Percentiles rank a stretch among this genome's conserved stretches.
These are phyloP conservation scores for Marmota flaviventris DNA, from an alignment of 2,113 vertebrate species.

Conservation along the genomic window DNA sequence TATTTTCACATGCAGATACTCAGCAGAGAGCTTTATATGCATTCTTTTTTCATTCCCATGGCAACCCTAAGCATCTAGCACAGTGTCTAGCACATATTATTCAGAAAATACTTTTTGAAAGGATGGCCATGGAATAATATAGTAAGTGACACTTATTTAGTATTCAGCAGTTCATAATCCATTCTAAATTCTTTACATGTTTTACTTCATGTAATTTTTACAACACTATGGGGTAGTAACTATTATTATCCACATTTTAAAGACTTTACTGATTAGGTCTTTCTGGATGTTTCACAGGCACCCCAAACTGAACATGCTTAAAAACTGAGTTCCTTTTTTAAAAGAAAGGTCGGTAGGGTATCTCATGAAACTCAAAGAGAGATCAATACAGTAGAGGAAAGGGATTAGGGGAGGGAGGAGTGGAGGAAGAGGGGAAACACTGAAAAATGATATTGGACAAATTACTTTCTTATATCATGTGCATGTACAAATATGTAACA, in stretches of 20 bases:
- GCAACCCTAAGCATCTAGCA: not conserved
- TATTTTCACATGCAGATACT: not conserved
- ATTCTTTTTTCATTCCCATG: conserved; percentile 32
- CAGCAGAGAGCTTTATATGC: not conserved
- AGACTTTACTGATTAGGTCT: not conserved
- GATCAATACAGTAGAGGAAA: no score
- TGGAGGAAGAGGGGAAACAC: no score
- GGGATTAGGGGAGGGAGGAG: no score
- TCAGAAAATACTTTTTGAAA: conserved; percentile 20
- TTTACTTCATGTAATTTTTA: conserved; percentile 27
- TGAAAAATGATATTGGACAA: no score
- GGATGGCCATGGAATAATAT: not conserved
- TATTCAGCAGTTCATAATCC: not conserved
- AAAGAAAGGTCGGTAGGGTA: no score
- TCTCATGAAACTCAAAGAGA: no score
- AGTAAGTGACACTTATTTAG: not conserved
- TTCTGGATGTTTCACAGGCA: not conserved
- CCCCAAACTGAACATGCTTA: not conserved
- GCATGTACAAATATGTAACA: no score
- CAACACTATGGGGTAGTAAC: not conserved
- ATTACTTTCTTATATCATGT: no score
- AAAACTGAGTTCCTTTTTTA: not conserved
- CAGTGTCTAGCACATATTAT: not conserved
- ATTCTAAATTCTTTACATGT: not conserved
- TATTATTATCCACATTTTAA: not conserved